Evolutionary conservation across 2,113 vertebrate genomes (phyloP).

Genomic region (Lutjanus erythropterus): DNA sequence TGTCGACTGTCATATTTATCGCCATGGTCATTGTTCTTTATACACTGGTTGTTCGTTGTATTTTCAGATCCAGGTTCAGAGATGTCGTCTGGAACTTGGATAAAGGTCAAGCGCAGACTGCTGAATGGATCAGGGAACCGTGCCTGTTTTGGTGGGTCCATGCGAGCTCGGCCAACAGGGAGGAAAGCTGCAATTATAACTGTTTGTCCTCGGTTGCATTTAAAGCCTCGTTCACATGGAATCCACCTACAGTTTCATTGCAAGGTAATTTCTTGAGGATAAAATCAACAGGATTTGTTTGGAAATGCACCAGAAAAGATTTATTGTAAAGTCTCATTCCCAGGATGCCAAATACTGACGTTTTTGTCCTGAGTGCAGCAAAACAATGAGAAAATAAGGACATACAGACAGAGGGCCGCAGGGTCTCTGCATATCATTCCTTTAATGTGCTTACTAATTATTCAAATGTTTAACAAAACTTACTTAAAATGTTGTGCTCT

Average conservation of each 20-base stretch:
- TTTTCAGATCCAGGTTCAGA: slow-evolving; percentile 5
- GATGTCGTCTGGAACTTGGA: neutral
- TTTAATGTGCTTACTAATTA: neutral
- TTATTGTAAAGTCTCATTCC: too few relatives aligned
- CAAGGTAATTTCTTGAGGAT: slow-evolving; percentile 30
- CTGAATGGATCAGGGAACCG: neutral
- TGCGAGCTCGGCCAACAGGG: neutral
- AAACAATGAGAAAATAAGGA: too few relatives aligned
- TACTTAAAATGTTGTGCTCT: neutral
- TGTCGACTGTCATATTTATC: neutral
- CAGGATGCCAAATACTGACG: too few relatives aligned
- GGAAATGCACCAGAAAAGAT: too few relatives aligned
- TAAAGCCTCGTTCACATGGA: neutral
- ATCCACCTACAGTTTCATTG: neutral
- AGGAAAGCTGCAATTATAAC: neutral
- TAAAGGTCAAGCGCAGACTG: neutral
- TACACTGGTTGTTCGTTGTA: neutral
- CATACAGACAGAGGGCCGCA: too few relatives aligned
- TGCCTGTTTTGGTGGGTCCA: neutral
- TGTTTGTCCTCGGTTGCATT: neutral
- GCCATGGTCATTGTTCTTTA: neutral
- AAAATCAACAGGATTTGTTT: too few relatives aligned
- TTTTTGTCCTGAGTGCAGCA: too few relatives aligned
- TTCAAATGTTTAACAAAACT: neutral
- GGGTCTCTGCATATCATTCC: too few relatives aligned